Conservation (phyloP, 2,888 invertebrate genomes). For the Pammene aurita region DNA sequence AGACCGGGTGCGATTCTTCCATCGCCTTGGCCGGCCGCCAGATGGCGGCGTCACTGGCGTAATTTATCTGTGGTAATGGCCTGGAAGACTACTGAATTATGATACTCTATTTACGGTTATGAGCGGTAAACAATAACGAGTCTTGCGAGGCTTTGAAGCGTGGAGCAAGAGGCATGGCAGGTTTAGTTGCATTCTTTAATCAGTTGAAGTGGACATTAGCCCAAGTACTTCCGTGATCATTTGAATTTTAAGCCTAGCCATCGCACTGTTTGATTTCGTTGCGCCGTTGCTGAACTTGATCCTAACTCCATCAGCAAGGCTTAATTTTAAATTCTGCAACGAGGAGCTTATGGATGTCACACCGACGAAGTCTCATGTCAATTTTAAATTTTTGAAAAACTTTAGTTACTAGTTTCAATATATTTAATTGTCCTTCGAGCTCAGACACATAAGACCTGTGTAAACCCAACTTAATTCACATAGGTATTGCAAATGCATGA, state of each 20-base stretch:
- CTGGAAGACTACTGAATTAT: conserved; percentile 66
- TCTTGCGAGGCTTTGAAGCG: conserved; percentile 7
- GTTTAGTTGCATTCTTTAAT: not conserved
- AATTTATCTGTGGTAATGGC: conserved; percentile 67
- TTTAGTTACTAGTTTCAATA: no score
- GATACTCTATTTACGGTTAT: conserved; percentile 58
- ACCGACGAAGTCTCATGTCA: not conserved
- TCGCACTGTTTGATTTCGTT: no score
- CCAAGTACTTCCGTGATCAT: no score
- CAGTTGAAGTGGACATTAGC: no score
- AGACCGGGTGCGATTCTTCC: conserved; percentile 28
- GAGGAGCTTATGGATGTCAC: no score
- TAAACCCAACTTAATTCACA: conserved; percentile 11
- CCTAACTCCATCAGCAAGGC: no score
- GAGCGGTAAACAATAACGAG: conserved; percentile 41
- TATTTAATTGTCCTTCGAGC: not conserved
- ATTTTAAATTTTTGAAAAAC: not conserved
- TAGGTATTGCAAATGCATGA: conserved; percentile 8
- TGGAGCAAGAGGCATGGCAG: not conserved
- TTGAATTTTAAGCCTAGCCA: no score
- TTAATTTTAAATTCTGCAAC: no score
- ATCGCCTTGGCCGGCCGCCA: conserved; percentile 53
- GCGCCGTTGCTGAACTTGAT: no score
- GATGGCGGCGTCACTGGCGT: conserved; percentile 49
- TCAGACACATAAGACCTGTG: conserved; percentile 4